Evolutionary conservation across 2,113 vertebrate genomes (phyloP), one percentile per base, ranked within the genome.

Genomic region (Odontophorus gujanensis): DNA sequence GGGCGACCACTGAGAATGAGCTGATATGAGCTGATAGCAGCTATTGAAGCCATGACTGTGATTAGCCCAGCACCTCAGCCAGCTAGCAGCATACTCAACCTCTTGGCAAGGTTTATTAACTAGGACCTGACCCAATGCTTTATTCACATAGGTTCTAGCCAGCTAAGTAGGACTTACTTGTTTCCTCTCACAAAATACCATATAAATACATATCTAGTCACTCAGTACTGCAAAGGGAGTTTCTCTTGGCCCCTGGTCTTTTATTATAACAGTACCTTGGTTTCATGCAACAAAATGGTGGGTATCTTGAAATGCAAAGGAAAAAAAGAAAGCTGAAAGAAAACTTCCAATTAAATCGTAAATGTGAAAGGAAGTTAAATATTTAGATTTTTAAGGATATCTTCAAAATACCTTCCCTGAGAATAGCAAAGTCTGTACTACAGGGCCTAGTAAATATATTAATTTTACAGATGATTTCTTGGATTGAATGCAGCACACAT

Each of bases 311-410:
- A 85, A 72, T 67, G 13, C 16, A 32, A 63, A 38, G 16, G 16
- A 32, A 13, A 25, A 67, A 57, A 45, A 42, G 5, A 40, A 53
- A 61, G 5, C 26, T 58, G 32, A 81, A 78, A 75, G 7, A 79
- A 87, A 89, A 12, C 14, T 77, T 85, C 30, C 18, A 81, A 71
- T 77, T 83, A 91, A 80, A 72, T 90, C 92, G 51, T 14, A 80
- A 91, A 92, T 89, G 8, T 57, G 18, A 87, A 65, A 81, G 11
- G 43, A 95, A 86, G 87, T 83, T 85, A 92, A 95, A 91, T 95
- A 95, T 95, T 92, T 96, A 89, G 55, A 83, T 92, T 93, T 92
- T 96, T 83, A 67, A 75, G 62, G 47, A 36, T 73, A 62, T 68
- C 40, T 90, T 93, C 48, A 91, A 95, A 92, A 91, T 93, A 90